Evolutionary conservation across 2,888 invertebrate genomes (phyloP), one percentile per base, ranked within the genome.

Genomic region (Congeria kusceri): DNA sequence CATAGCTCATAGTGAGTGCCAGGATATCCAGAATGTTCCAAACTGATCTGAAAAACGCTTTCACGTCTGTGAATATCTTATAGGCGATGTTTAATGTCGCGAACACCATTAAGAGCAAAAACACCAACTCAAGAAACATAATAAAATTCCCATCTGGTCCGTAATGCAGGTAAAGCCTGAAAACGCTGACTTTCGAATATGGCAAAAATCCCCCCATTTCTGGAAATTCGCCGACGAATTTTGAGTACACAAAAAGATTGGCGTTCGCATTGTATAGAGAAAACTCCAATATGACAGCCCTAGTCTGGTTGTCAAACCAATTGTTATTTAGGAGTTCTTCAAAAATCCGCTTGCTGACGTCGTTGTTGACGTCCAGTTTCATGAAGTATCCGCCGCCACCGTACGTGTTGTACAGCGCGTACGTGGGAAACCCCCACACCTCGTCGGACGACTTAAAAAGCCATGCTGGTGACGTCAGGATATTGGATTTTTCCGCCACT

Each of bases 11-110:
- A 11, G 91, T 23, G n/a, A 94, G 82, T 27, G 92, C 92, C 2
- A 88, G 61, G 44, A 93, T 76, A 69, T 94, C 94, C 9, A 93
- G 87, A 29, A 91, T 83, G 74, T 92, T 92, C 94, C 94, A 94
- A 75, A 93, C 92, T 61, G 90, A 86, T 13, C 77, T 81, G 79
- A 94, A 92, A 76, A 92, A 94, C 5, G 61, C 56, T 32, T 28
- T 27, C n/a, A 77, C 82, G 62, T 87, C 75, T 9, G 79, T 83
- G 20, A n/a, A 71, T 15, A 90, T 28, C 39, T 79, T 75, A 29
- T 76, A 78, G 1, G 85, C 28, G 13, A 82, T 68, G 28, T 77
- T 70, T 7, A 87, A 62, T 0, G 79, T 82, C 15, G 83, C 82
- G 3, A 78, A 53, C 3, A 88, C 44, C 15, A 85, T 78, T 5